phyloP scores from a whole-genome alignment of 2,888 invertebrate genomes.

The Trilocha varians region DNA sequence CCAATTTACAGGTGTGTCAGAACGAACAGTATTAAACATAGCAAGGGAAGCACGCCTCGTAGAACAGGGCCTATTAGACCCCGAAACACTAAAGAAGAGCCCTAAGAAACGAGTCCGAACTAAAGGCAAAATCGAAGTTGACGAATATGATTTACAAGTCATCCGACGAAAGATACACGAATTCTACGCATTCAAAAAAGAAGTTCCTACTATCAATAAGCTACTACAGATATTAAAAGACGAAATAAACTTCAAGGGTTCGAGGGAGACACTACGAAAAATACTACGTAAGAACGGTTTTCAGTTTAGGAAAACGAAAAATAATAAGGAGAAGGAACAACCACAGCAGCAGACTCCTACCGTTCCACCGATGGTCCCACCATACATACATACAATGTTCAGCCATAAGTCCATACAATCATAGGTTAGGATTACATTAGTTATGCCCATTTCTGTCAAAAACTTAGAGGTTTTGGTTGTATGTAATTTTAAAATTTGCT shows the following conservation, averaged over 20 bases:
- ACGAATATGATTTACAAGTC: slow-evolving; percentile 60
- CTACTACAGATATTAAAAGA: slow-evolving; percentile 57
- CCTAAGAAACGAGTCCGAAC: slow-evolving; percentile 60
- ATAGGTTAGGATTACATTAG: slow-evolving; percentile 18
- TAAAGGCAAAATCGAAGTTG: slow-evolving; percentile 63
- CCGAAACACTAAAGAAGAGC: slow-evolving; percentile 53
- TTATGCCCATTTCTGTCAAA: too few species aligned
- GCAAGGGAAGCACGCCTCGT: slow-evolving; percentile 61
- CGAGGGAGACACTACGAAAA: slow-evolving; percentile 57
- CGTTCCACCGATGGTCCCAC: slow-evolving; percentile 54
- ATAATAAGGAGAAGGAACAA: slow-evolving; percentile 56
- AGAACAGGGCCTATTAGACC: slow-evolving; percentile 60
- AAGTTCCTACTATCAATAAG: slow-evolving; percentile 64
- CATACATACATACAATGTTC: slow-evolving; percentile 61
- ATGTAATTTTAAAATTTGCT: too few species aligned
- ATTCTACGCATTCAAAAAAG: slow-evolving; percentile 63
- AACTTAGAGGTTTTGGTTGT: too few species aligned
- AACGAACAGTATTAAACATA: slow-evolving; percentile 59
- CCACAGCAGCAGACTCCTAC: slow-evolving; percentile 37
- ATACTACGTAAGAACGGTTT: slow-evolving; percentile 63
- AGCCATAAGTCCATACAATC: slow-evolving; percentile 58
- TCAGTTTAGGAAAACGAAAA: slow-evolving; percentile 62
- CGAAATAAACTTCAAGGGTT: slow-evolving; percentile 63
- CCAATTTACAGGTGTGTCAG: slow-evolving; percentile 51
- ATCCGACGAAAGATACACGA: slow-evolving; percentile 63